A percentile compares a stretch with the other conserved stretches of the same genome.
Evolutionary conservation across 2,888 invertebrate species (phyloP).

Genomic region (Drosophila sordidula): DNA sequence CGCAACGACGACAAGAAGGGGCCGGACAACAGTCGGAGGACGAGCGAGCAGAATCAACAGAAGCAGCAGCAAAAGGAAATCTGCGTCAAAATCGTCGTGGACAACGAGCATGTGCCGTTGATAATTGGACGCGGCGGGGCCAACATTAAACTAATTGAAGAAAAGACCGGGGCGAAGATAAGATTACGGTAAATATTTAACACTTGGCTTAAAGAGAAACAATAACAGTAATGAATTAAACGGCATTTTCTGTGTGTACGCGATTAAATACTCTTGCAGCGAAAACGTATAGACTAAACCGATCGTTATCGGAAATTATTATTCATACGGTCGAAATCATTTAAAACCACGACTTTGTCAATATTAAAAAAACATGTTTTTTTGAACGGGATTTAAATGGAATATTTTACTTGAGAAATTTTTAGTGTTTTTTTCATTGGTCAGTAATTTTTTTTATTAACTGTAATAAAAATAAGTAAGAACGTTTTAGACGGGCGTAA

Average conservation of each 20-base stretch:
- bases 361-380: too few relatives aligned
- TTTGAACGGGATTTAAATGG: too few relatives aligned
- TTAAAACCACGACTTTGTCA: too few relatives aligned
- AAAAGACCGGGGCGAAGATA: conserved; percentile 89
- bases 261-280: background rate
- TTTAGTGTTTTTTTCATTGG: too few relatives aligned
- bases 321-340: background rate
- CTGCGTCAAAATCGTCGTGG: conserved; percentile 87
- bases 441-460: too few relatives aligned
- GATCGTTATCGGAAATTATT: too few relatives aligned
- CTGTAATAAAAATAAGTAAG: too few relatives aligned
- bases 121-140: conserved; percentile 91
- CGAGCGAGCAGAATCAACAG: conserved; percentile 37
- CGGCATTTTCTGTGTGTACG: background rate
- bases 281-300: too few relatives aligned
- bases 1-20: conserved; percentile 86
- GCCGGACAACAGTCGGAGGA: conserved; percentile 12
- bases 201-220: background rate
- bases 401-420: too few relatives aligned
- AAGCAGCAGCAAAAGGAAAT: conserved; percentile 82
- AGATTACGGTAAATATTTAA: conserved; percentile 83
- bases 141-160: conserved; percentile 91
- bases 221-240: background rate
- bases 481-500: too few relatives aligned
- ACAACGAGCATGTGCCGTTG: conserved; percentile 88